Percentiles rank a stretch among this genome's conserved stretches.
These are phyloP conservation scores for Diachrysia chrysitis DNA, from an alignment of 2,888 invertebrate genomes.

Conservation along the genomic window DNA sequence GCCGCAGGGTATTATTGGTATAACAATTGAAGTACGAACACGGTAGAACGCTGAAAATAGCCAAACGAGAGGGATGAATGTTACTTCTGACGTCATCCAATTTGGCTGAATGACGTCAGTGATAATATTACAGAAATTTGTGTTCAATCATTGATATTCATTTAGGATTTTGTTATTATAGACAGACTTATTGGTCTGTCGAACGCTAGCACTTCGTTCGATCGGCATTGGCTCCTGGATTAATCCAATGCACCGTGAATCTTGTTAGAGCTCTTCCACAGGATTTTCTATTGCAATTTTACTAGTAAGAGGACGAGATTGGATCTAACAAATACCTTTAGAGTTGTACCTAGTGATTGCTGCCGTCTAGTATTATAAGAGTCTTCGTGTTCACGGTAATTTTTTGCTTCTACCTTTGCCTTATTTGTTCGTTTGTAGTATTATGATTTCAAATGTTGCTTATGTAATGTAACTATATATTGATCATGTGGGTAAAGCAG, in stretches of 20 bases:
- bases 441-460: not conserved
- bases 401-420: not conserved
- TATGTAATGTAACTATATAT: conserved; percentile 9
- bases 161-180: not conserved
- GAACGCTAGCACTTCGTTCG: not conserved
- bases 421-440: not conserved
- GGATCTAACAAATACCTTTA: conserved; percentile 2
- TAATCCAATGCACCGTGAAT: conserved; percentile 5
- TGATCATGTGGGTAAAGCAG: conserved; percentile 17
- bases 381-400: not conserved
- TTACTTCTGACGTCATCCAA: conserved; percentile 5
- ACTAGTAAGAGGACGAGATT: not conserved
- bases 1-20: conserved; percentile 33
- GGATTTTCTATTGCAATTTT: not conserved
- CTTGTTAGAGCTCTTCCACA: not conserved
- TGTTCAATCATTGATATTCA: not conserved
- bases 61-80: conserved; percentile 30
- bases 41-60: conserved; percentile 30
- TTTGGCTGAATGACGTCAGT: conserved; percentile 49
- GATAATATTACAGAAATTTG: conserved; percentile 2
- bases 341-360: not conserved
- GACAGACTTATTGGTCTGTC: not conserved
- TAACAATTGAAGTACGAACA: conserved; percentile 41
- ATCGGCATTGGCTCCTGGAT: not conserved
- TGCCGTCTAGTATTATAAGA: not conserved